Percentiles rank a stretch among this genome's conserved stretches.
Evolutionary conservation across 2,888 invertebrate genomes (phyloP).

Genomic region (Sesamia inferens): DNA sequence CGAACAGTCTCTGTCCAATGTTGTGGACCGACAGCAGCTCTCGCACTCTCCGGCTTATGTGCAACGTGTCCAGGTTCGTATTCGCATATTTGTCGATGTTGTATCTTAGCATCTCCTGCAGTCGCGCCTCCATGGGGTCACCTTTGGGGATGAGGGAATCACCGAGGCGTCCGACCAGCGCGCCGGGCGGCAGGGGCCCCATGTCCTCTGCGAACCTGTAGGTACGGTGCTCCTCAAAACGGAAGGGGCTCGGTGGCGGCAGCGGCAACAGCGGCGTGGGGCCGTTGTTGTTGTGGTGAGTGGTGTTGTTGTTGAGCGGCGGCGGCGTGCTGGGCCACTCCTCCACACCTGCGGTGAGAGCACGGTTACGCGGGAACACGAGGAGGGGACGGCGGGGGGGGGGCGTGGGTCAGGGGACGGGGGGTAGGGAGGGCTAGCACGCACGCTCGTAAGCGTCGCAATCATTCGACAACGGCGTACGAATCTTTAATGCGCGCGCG

Average conservation of each 20-base stretch:
- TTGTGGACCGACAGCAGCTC: constrained; percentile 99
- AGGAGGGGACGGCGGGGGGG: constrained; percentile 90
- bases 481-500: constrained; percentile 77
- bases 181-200: constrained; percentile 93
- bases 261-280: constrained; percentile 85
- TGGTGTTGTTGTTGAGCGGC: constrained; percentile 89
- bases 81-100: constrained; percentile 99
- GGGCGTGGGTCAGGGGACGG: constrained; percentile 72
- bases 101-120: constrained; percentile 98
- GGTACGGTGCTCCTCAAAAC: constrained; percentile 94
- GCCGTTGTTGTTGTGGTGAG: constrained; percentile 89
- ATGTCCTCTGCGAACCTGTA: constrained; percentile 96
- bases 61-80: constrained; percentile 98
- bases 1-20: constrained; percentile 99
- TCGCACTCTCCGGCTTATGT: constrained; percentile 97
- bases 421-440: constrained; percentile 61
- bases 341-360: constrained; percentile 88
- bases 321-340: constrained; percentile 88
- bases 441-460: constrained; percentile 80
- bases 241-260: constrained; percentile 92
- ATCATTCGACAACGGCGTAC: constrained; percentile 73
- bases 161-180: constrained; percentile 95
- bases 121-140: constrained; percentile 97
- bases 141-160: constrained; percentile 97
- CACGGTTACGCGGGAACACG: constrained; percentile 92